A percentile compares a stretch with the other conserved stretches of the same genome.
phyloP scores from a whole-genome alignment of 2,888 invertebrate genomes.

The Actias luna region DNA sequence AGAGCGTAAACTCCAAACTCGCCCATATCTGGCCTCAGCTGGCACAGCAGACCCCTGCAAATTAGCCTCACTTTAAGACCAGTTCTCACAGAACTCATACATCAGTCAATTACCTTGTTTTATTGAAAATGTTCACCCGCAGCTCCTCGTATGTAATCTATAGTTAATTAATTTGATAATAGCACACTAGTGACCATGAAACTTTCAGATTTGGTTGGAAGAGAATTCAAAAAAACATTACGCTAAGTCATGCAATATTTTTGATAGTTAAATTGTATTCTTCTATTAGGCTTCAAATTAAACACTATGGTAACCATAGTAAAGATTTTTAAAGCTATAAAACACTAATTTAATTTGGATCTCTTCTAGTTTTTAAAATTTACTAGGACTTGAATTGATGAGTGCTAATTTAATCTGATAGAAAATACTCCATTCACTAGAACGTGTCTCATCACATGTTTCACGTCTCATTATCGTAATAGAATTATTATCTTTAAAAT shows the following conservation, averaged over 20 bases:
- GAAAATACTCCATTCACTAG: too few relatives aligned
- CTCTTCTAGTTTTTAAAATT: too few relatives aligned
- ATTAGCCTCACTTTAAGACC: background rate
- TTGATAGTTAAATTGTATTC: background rate
- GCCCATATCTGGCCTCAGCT: slow-evolving; percentile 80
- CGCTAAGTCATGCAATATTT: too few relatives aligned
- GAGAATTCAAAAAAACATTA: background rate
- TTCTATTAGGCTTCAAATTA: too few relatives aligned
- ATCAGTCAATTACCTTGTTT: background rate
- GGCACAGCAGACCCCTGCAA: slow-evolving; percentile 82
- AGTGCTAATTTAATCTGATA: too few relatives aligned
- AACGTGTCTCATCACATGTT: too few relatives aligned
- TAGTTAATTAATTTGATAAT: background rate
- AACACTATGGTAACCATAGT: too few relatives aligned
- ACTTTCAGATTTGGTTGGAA: background rate
- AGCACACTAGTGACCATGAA: background rate
- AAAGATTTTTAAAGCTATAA: background rate
- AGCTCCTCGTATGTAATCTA: background rate
- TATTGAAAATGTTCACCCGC: background rate
- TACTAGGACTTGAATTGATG: too few relatives aligned
- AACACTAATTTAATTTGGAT: background rate
- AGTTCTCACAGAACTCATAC: background rate
- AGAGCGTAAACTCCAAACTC: slow-evolving; percentile 89
- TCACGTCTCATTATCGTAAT: too few relatives aligned
- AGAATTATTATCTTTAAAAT: too few relatives aligned